Evolutionary conservation across 1,140 invertebrate species (phyloP).

Genomic region (Radopholus similis): DNA sequence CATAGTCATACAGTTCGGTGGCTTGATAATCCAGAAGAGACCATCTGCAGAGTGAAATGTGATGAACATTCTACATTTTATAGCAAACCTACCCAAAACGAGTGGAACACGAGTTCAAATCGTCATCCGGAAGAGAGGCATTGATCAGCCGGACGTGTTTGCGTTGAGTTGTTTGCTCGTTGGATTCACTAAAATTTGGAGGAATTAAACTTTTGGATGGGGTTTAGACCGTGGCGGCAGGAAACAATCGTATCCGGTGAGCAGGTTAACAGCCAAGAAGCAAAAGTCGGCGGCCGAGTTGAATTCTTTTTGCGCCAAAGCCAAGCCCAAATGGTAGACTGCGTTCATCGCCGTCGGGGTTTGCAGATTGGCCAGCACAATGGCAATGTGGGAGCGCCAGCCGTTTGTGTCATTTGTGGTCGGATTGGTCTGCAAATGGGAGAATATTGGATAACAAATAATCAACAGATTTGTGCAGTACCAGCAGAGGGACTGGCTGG

Average conservation of each 20-base stretch:
- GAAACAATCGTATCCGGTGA: conserved; percentile 39
- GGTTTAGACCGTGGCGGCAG: neutral
- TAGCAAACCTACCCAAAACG: conserved; percentile 26
- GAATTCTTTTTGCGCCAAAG: conserved; percentile 44
- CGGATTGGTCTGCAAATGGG: conserved; percentile 18
- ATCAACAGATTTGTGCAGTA: conserved; percentile 2
- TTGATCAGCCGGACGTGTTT: conserved; percentile 35
- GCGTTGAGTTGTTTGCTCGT: conserved; percentile 18
- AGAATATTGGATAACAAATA: neutral
- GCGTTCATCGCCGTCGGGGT: conserved; percentile 40
- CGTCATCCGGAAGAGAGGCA: conserved; percentile 42
- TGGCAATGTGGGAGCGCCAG: conserved; percentile 47
- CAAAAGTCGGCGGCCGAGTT: conserved; percentile 50
- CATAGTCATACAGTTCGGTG: conserved; percentile 44
- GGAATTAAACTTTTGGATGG: neutral
- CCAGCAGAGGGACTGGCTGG: conserved; percentile 42
- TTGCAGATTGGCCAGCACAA: conserved; percentile 45
- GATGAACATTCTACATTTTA: neutral
- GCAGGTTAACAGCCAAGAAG: conserved; percentile 47
- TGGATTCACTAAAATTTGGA: conserved; percentile 7
- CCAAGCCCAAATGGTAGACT: conserved; percentile 45
- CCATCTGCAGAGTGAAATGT: conserved; percentile 29
- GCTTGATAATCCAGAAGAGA: conserved; percentile 44
- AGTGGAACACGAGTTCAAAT: conserved; percentile 22
- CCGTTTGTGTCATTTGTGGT: conserved; percentile 34